These are phyloP conservation scores for Toxonevra muliebris DNA, from an alignment of 2,888 invertebrate genomes.

Conservation along the genomic window DNA sequence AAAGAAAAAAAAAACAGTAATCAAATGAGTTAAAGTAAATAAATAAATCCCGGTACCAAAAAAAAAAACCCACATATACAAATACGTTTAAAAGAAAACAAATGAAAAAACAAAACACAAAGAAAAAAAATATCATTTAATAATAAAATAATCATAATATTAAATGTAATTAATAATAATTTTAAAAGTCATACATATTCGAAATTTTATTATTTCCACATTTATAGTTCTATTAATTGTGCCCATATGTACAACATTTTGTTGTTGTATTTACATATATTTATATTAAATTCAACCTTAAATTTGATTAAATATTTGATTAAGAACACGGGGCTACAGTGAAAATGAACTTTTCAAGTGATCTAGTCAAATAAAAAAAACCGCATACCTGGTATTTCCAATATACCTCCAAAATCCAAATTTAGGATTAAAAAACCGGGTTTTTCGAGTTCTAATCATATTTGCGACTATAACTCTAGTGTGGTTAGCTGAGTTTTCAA, in stretches of 20 bases:
- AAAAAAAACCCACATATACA: neutral
- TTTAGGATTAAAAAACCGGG: too few relatives aligned
- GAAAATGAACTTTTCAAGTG: too few relatives aligned
- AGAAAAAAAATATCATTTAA: constrained; percentile 4
- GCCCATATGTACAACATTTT: neutral
- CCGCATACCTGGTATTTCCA: too few relatives aligned
- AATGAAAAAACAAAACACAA: constrained; percentile 10
- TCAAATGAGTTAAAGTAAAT: constrained; percentile 4
- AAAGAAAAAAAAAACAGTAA: constrained; percentile 3
- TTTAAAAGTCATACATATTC: neutral
- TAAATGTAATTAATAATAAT: constrained; percentile 2
- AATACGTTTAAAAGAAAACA: constrained; percentile 10
- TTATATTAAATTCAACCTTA: too few relatives aligned
- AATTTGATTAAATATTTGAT: too few relatives aligned
- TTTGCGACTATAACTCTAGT: too few relatives aligned
- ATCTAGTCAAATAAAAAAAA: too few relatives aligned
- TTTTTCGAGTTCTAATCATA: too few relatives aligned
- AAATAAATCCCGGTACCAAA: neutral
- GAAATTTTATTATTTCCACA: neutral
- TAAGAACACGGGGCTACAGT: too few relatives aligned
- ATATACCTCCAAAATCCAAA: too few relatives aligned
- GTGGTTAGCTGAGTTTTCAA: too few relatives aligned
- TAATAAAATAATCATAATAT: neutral
- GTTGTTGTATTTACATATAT: too few relatives aligned
- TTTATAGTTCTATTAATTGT: neutral